These are phyloP conservation scores for Stigmatopora nigra DNA, from an alignment of 2,113 vertebrate genomes.

Conservation along the genomic window DNA sequence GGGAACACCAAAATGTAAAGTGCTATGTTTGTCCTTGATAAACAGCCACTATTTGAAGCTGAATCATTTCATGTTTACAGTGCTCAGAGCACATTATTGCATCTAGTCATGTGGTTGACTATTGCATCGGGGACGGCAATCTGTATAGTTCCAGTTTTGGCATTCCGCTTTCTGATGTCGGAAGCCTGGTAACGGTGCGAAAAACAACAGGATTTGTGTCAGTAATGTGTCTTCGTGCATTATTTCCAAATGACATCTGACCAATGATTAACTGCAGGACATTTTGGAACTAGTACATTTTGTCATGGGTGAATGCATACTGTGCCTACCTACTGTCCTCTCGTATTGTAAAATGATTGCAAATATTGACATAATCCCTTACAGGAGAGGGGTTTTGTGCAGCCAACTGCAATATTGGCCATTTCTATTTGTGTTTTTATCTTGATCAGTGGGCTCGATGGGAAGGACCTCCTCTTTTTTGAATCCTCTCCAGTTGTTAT, in stretches of 20 bases:
- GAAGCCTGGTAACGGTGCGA: slow-evolving; percentile 85
- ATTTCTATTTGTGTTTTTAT: not conserved
- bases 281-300: not conserved
- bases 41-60: not conserved
- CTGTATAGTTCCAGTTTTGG: slow-evolving; percentile 86
- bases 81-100: slow-evolving; percentile 81
- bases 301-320: slow-evolving; percentile 1
- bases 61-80: slow-evolving; percentile 38
- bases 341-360: slow-evolving; percentile 9
- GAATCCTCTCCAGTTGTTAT: slow-evolving; percentile 4
- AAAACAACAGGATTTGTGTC: slow-evolving; percentile 12
- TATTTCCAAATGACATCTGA: not conserved
- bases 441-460: slow-evolving; percentile 1
- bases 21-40: not conserved
- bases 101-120: slow-evolving; percentile 88
- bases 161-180: slow-evolving; percentile 90
- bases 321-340: not conserved
- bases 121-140: slow-evolving; percentile 83
- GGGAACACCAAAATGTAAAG: not conserved
- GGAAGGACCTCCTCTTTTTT: slow-evolving; percentile 13
- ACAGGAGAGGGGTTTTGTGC: slow-evolving; percentile 2
- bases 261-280: slow-evolving; percentile 35
- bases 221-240: slow-evolving; percentile 7
- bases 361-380: slow-evolving; percentile 55
- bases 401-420: not conserved